A percentile compares a stretch with the other conserved stretches of the same genome.
Evolutionary conservation across 2,888 invertebrate genomes (phyloP).

Genomic region (Blastobasis adustella): DNA sequence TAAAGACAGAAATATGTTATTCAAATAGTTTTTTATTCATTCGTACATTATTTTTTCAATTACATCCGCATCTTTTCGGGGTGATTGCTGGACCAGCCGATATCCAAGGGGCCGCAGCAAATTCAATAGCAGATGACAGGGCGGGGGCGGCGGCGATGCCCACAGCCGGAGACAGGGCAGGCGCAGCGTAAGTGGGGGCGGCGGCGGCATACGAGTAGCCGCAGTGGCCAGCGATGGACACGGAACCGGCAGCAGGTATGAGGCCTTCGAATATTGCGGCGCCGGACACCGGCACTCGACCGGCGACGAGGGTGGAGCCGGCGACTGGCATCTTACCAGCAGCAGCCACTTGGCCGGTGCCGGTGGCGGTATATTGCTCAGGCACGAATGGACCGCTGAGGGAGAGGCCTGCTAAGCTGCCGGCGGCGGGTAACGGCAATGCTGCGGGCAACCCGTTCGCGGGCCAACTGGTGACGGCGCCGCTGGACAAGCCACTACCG

Average conservation of each 20-base stretch:
- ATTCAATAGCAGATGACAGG: no score
- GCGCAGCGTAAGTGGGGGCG: constrained; percentile 3
- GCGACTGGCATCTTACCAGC: constrained; percentile 23
- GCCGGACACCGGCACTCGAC: constrained; percentile 29
- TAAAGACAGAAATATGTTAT: no score
- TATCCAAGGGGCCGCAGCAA: no score
- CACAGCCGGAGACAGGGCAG: neutral
- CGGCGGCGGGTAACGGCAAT: no score
- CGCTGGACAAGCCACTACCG: constrained; percentile 9
- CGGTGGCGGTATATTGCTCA: neutral
- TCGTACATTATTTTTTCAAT: no score
- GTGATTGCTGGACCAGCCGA: no score
- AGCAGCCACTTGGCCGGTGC: constrained; percentile 14
- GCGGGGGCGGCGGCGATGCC: constrained; percentile 16
- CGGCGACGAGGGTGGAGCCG: constrained; percentile 25
- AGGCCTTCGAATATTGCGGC: constrained; percentile 22
- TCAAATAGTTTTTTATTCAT: no score
- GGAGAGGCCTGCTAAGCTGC: no score
- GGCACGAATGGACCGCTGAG: no score
- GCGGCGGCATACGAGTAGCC: constrained; percentile 13
- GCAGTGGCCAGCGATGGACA: constrained; percentile 25
- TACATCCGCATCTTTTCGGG: no score
- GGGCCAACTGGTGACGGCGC: constrained; percentile 6
- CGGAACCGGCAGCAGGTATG: constrained; percentile 23
- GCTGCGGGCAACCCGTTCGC: no score